Conservation (phyloP, 2,888 invertebrate species). For the Ochropacha duplaris region DNA sequence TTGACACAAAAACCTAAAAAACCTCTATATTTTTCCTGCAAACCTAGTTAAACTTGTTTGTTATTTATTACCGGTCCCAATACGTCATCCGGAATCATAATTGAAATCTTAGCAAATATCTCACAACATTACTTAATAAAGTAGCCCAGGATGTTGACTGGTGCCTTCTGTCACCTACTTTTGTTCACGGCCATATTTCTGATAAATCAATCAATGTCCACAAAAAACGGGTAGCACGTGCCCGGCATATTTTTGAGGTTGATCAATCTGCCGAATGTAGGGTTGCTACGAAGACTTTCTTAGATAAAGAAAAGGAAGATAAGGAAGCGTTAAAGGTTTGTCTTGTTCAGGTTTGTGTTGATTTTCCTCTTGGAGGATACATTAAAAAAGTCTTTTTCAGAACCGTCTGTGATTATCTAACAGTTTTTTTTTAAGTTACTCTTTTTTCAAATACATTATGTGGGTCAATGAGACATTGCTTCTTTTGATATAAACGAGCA, state of each 20-base stretch:
- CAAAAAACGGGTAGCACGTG: slow-evolving; percentile 12
- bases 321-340: too few species aligned
- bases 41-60: slow-evolving; percentile 17
- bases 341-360: background rate
- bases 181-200: slow-evolving; percentile 8
- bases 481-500: too few species aligned
- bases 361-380: too few species aligned
- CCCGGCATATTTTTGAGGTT: slow-evolving; percentile 8
- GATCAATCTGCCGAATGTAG: slow-evolving; percentile 11
- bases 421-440: too few species aligned
- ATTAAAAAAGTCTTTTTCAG: too few species aligned
- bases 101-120: slow-evolving; percentile 31
- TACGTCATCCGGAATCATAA: slow-evolving; percentile 29
- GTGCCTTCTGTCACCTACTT: slow-evolving; percentile 1
- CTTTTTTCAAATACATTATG: too few species aligned
- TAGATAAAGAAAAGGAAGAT: too few species aligned
- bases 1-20: slow-evolving; percentile 1
- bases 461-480: too few species aligned
- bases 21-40: slow-evolving; percentile 6
- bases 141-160: slow-evolving; percentile 2
- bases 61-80: slow-evolving; percentile 21
- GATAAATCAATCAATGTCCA: slow-evolving; percentile 20
- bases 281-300: background rate
- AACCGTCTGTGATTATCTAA: too few species aligned
- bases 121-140: slow-evolving; percentile 5